These are phyloP conservation scores for Atrichornis clamosus DNA, from an alignment of 2,113 vertebrate species.

Conservation along the genomic window DNA sequence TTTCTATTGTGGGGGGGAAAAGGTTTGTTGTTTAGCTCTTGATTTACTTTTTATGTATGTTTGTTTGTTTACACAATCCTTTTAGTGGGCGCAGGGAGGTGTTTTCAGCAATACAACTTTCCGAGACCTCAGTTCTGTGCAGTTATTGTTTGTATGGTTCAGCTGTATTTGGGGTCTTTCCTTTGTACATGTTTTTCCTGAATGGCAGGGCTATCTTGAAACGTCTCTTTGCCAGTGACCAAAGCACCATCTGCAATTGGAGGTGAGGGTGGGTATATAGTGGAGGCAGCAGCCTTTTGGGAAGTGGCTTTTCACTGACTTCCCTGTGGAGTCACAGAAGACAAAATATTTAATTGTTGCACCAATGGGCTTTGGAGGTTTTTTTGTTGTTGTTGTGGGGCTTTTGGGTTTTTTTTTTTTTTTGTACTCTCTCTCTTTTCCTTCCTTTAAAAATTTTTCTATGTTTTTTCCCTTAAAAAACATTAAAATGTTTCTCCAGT, in stretches of 20 bases:
- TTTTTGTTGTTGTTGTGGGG: not conserved
- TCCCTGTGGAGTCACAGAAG: not conserved
- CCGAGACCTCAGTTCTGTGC: conserved; percentile 62
- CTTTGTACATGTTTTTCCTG: conserved; percentile 16
- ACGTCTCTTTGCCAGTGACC: conserved; percentile 32
- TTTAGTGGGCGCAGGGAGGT: conserved; percentile 31
- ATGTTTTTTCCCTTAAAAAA: not conserved
- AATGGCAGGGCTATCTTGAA: conserved; percentile 47
- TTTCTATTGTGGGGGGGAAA: not conserved
- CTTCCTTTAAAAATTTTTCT: not conserved
- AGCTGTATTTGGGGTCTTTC: conserved; percentile 38
- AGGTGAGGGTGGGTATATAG: not conserved
- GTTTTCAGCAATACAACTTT: conserved; percentile 64
- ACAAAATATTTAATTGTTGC: not conserved
- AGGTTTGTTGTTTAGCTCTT: not conserved
- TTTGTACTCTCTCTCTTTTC: not conserved
- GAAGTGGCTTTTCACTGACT: conserved; percentile 3
- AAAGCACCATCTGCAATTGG: conserved; percentile 33
- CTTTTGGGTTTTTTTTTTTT: not conserved
- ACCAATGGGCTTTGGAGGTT: not conserved
- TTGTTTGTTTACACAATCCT: conserved; percentile 8
- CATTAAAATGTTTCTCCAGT: not conserved
- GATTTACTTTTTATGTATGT: not conserved
- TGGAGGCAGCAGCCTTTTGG: not conserved
- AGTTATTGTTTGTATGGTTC: conserved; percentile 15